Percentiles rank a stretch among this genome's conserved stretches.
These are phyloP conservation scores for Drosophila santomea DNA, from an alignment of 1,140 invertebrate species.

Conservation along the genomic window DNA sequence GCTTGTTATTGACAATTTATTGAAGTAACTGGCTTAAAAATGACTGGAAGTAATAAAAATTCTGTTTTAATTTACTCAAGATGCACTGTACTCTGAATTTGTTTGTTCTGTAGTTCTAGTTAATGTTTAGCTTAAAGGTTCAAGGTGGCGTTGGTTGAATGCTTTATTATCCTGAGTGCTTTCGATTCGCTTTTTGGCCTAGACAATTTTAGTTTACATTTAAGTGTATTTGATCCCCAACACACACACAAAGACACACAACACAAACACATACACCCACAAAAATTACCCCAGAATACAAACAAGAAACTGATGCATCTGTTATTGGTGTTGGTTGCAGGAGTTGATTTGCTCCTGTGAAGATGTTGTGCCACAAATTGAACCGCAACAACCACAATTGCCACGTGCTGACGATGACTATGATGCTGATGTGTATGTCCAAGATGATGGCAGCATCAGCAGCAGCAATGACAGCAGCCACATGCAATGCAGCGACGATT, in stretches of 20 bases:
- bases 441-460: slow-evolving; percentile 38
- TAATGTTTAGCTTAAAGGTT: slow-evolving; percentile 9
- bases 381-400: slow-evolving; percentile 51
- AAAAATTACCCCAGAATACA: slow-evolving; percentile 42
- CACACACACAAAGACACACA: slow-evolving; percentile 13
- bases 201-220: slow-evolving; percentile 33
- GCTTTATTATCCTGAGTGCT: slow-evolving; percentile 34
- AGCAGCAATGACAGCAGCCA: slow-evolving; percentile 7
- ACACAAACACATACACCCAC: slow-evolving; percentile 29
- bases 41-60: neutral
- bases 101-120: neutral
- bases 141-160: slow-evolving; percentile 20
- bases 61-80: neutral
- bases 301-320: slow-evolving; percentile 77
- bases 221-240: slow-evolving; percentile 18
- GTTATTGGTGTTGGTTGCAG: slow-evolving; percentile 89
- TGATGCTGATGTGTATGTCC: slow-evolving; percentile 80
- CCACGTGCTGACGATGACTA: slow-evolving; percentile 74
- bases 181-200: slow-evolving; percentile 26
- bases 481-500: slow-evolving; percentile 22
- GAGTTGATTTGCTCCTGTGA: slow-evolving; percentile 90
- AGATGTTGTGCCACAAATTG: slow-evolving; percentile 87
- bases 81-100: neutral
- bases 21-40: no score
- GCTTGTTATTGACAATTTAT: no score